A percentile compares a stretch with the other conserved stretches of the same genome.
Evolutionary conservation across 2,797 vertebrate genomes (phyloP).

Genomic region (Smutsia gigantea): DNA sequence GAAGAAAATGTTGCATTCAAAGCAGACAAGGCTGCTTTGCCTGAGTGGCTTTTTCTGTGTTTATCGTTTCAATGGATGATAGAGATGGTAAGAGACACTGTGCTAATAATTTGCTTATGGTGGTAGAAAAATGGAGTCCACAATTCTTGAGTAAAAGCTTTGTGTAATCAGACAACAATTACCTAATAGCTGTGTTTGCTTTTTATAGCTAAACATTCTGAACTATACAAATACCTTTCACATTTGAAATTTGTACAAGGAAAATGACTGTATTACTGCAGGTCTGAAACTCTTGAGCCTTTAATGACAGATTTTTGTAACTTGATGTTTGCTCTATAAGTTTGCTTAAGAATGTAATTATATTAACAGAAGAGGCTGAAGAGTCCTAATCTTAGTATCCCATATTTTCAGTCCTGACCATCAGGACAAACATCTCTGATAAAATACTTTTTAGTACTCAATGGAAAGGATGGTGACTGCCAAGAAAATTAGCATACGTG

Average conservation of each 20-base stretch:
- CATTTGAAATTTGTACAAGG: slow-evolving; percentile 2
- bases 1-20: neutral
- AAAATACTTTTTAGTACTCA: neutral
- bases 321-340: neutral
- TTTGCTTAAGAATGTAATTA: slow-evolving; percentile 25
- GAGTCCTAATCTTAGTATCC: neutral
- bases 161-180: neutral
- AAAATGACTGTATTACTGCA: neutral
- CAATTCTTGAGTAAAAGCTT: neutral
- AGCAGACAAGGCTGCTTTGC: neutral
- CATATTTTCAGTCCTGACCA: neutral
- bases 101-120: neutral
- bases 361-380: neutral
- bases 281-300: neutral
- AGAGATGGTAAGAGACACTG: neutral
- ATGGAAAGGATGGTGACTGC: neutral
- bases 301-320: slow-evolving; percentile 33
- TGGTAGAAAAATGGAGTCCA: neutral
- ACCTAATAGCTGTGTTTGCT: neutral
- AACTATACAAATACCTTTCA: slow-evolving; percentile 15
- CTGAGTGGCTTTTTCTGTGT: neutral
- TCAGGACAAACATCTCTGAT: neutral
- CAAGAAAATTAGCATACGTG: neutral
- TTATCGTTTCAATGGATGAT: neutral
- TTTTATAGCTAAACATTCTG: slow-evolving; percentile 37